Evolutionary conservation across 2,888 invertebrate species (phyloP).

Genomic region (Orchesella flavescens): DNA sequence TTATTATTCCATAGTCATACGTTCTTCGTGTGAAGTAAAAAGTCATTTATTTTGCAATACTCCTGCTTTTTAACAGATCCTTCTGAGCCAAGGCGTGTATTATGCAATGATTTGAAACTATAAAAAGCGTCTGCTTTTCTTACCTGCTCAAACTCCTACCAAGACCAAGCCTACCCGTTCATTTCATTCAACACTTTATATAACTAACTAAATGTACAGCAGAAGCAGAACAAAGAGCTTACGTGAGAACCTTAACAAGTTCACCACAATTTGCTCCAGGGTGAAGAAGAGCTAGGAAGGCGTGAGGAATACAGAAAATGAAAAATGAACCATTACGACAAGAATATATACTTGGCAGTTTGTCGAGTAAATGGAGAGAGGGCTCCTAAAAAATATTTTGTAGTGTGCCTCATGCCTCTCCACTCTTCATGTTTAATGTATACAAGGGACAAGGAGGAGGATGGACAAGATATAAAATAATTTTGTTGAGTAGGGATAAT

Average conservation of each 20-base stretch:
- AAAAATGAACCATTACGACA: constrained; percentile 22
- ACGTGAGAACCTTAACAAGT: constrained; percentile 48
- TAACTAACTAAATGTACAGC: constrained; percentile 11
- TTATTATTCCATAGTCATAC: constrained; percentile 50
- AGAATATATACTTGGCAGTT: constrained; percentile 18
- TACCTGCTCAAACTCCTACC: constrained; percentile 3
- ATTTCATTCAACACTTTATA: background rate
- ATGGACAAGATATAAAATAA: constrained; percentile 5
- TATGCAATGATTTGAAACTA: too few species aligned
- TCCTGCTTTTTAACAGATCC: background rate
- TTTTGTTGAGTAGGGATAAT: background rate
- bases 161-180: constrained; percentile 12
- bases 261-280: constrained; percentile 48
- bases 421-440: background rate
- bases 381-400: constrained; percentile 12
- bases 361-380: constrained; percentile 16
- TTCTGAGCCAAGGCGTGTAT: too few species aligned
- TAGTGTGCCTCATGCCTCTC: too few species aligned
- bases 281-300: constrained; percentile 36
- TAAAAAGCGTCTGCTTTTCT: too few species aligned
- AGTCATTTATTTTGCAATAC: constrained; percentile 36
- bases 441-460: background rate
- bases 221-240: constrained; percentile 26
- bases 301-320: constrained; percentile 13
- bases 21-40: constrained; percentile 53